Base-by-base conservation (phyloP, 2,888 invertebrate genomes). In the Cacoxenus indagator region DNA sequence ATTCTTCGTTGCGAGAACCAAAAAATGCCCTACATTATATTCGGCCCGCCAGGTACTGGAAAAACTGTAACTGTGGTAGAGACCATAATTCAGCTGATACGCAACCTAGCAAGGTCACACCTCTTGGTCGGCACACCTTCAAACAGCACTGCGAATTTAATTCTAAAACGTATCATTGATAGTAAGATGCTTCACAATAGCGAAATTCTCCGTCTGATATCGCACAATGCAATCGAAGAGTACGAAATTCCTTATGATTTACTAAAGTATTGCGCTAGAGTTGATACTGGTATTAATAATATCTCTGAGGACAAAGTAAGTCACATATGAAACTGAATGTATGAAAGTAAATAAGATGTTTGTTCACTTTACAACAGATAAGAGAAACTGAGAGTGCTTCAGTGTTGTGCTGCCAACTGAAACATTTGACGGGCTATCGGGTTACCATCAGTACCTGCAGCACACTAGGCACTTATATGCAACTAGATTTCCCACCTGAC, bases 21-120 rank as follows among this genome's bases (percentile, higher is more conserved):
- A 29, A 95, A 96, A 0, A 85, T 93, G 71, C 95, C 96, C 0
- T 95, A 95, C 77, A 89, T 96, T 3, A 91, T 96, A 73, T 96
- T 93, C 87, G 96, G 96, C 0, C 96, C 96, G n/a, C 95, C 96
- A 2, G 95, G 96, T 9, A 96, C 95, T 0, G 96, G 96, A 1
- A 96, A 96, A 88, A 95, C 95, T 0, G 90, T 95, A 1, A 96
- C 96, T 0, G 83, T 95, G 1, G 94, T 97, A 31, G 98, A 98
- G 89, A 91, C 93, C 0, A 91, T 96, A 59, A 87, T 98, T 66
- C 98, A 98, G 89, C 91, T 97, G 76, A 86, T 93, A 3, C 89
- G 89, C 26, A 87, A 91, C 57, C 85, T 94, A 64, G 92, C 94
- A 0, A 91, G 93, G 46, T 92, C 94, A 69, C 91, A 95, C 75